phyloP scores from a whole-genome alignment of 2,113 vertebrate species.

The Macrotis lagotis region DNA sequence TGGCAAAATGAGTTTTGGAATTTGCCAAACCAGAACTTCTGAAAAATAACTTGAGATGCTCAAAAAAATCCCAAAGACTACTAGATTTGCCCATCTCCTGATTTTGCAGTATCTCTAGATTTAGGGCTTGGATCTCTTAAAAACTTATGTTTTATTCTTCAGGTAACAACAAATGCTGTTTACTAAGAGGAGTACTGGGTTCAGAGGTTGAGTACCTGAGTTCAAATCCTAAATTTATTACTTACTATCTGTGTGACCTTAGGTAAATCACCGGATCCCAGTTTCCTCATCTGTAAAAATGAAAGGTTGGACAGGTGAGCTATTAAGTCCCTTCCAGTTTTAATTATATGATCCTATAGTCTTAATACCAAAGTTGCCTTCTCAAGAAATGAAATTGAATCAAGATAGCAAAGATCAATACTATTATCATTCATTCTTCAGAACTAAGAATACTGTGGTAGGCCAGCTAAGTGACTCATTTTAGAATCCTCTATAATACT shows the following conservation, averaged over 20 bases:
- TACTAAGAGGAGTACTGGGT: neutral
- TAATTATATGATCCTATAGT: neutral
- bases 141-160: slow-evolving; percentile 61
- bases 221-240: neutral
- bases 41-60: slow-evolving; percentile 81
- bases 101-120: slow-evolving; percentile 50
- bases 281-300: neutral
- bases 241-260: neutral
- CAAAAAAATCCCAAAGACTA: slow-evolving; percentile 77
- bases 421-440: slow-evolving; percentile 42
- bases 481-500: neutral
- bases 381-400: neutral
- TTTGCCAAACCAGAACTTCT: slow-evolving; percentile 80
- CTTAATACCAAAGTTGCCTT: neutral
- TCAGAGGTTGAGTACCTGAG: neutral
- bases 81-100: slow-evolving; percentile 68
- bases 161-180: slow-evolving; percentile 41
- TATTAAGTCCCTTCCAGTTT: neutral
- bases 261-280: neutral
- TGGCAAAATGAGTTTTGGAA: slow-evolving; percentile 64
- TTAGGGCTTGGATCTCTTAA: slow-evolving; percentile 22
- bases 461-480: neutral
- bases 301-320: neutral
- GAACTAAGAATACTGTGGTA: slow-evolving; percentile 41
- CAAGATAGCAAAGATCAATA: neutral